Evolutionary conservation across 1,140 invertebrate species (phyloP).

Genomic region (Macrosteles quadrilineatus): DNA sequence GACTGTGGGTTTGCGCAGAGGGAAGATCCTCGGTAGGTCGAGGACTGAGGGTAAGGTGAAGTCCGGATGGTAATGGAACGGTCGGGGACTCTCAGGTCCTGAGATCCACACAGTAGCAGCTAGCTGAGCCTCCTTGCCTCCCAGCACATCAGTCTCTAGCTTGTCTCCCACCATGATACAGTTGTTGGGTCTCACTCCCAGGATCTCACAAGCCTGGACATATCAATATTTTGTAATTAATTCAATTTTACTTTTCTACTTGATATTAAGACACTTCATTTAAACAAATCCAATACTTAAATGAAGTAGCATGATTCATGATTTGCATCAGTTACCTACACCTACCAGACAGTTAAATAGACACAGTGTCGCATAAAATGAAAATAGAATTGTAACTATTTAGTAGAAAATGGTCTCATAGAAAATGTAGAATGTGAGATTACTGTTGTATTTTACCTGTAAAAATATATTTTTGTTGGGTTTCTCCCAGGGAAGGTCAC

Average conservation of each 20-base stretch:
- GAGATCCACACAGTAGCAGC: conserved; percentile 75
- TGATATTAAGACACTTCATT: too few relatives aligned
- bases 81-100: conserved; percentile 10
- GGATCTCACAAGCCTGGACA: conserved; percentile 67
- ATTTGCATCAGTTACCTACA: too few relatives aligned
- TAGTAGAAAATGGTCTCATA: too few relatives aligned
- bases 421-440: too few relatives aligned
- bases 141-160: conserved; percentile 81
- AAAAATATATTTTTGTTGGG: conserved; percentile 76
- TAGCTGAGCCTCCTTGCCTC: conserved; percentile 72
- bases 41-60: conserved; percentile 36
- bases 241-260: not conserved
- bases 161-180: conserved; percentile 88
- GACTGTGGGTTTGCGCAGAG: not conserved
- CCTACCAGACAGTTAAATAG: too few relatives aligned
- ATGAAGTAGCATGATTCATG: too few relatives aligned
- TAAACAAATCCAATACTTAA: too few relatives aligned
- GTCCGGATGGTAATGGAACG: conserved; percentile 31
- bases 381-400: too few relatives aligned
- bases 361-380: too few relatives aligned
- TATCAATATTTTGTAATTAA: conserved; percentile 74
- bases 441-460: too few relatives aligned
- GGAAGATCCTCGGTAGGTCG: conserved; percentile 36
- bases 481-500: conserved; percentile 82
- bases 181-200: conserved; percentile 67